A percentile compares a stretch with the other conserved stretches of the same genome.
Conservation (phyloP, 2,113 vertebrate genomes). For the Azemiops feae region DNA sequence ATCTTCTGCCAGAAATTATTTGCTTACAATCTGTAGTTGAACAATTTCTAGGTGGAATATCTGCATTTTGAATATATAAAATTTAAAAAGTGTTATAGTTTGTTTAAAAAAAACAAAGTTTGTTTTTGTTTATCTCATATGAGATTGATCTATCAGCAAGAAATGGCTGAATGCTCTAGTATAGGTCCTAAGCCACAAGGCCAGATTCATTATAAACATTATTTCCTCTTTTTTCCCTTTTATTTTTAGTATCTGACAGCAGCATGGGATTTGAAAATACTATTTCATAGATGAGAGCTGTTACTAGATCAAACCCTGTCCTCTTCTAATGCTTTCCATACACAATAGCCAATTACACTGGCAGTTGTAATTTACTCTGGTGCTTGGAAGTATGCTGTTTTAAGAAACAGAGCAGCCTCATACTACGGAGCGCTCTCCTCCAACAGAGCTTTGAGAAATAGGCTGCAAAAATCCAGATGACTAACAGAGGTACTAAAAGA, state of each 20-base stretch:
- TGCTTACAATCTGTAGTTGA: not conserved
- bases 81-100: not conserved
- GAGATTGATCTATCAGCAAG: not conserved
- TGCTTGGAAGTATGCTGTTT: not conserved
- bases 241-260: not conserved
- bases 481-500: not conserved
- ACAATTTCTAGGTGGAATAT: not conserved
- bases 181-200: not conserved
- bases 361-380: not conserved
- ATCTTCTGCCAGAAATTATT: not conserved
- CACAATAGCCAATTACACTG: not conserved
- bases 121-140: not conserved
- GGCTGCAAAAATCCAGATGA: not conserved
- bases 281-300: not conserved
- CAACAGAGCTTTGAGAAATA: not conserved
- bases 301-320: not conserved
- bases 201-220: not conserved
- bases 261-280: not conserved
- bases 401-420: not conserved
- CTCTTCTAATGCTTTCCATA: not conserved
- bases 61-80: not conserved
- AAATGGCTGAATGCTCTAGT: not conserved
- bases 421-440: not conserved
- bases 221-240: not conserved
- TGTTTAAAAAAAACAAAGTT: not conserved